phyloP scores from a whole-genome alignment of 2,113 vertebrate genomes.

The Tragulus kanchil region DNA sequence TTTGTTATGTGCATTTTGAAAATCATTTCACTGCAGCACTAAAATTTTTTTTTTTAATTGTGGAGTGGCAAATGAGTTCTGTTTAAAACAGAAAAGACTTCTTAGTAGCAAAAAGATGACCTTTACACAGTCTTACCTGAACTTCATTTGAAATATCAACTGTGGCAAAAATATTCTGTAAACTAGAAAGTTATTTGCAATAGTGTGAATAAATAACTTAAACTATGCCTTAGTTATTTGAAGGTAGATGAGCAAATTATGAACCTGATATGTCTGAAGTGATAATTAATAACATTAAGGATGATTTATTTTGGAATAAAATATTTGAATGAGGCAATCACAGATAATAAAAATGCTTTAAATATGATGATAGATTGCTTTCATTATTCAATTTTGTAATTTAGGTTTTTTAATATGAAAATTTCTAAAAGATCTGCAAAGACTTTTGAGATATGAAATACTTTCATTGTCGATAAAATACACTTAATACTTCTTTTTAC shows the following conservation, averaged over 20 bases:
- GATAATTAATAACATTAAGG: constrained; percentile 60
- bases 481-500: constrained; percentile 39
- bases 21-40: constrained; percentile 15
- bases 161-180: constrained; percentile 1
- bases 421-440: constrained; percentile 47
- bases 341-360: constrained; percentile 17
- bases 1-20: constrained; percentile 50
- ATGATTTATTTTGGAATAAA: constrained; percentile 67
- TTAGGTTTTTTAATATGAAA: constrained; percentile 61
- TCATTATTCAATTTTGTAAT: constrained; percentile 59
- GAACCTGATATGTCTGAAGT: constrained; percentile 53
- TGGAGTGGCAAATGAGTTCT: not conserved
- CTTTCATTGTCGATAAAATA: constrained; percentile 55
- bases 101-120: constrained; percentile 30
- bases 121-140: constrained; percentile 47
- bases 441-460: not conserved
- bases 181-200: constrained; percentile 39
- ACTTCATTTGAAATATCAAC: constrained; percentile 24
- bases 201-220: constrained; percentile 44
- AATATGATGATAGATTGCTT: constrained; percentile 54
- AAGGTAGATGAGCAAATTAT: constrained; percentile 67
- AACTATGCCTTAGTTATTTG: constrained; percentile 58
- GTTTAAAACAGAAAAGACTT: constrained; percentile 54
- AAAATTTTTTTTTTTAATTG: not conserved
- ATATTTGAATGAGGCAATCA: constrained; percentile 62